These are phyloP conservation scores for Drosophila birchii DNA, from an alignment of 2,888 invertebrate genomes.

Conservation along the genomic window DNA sequence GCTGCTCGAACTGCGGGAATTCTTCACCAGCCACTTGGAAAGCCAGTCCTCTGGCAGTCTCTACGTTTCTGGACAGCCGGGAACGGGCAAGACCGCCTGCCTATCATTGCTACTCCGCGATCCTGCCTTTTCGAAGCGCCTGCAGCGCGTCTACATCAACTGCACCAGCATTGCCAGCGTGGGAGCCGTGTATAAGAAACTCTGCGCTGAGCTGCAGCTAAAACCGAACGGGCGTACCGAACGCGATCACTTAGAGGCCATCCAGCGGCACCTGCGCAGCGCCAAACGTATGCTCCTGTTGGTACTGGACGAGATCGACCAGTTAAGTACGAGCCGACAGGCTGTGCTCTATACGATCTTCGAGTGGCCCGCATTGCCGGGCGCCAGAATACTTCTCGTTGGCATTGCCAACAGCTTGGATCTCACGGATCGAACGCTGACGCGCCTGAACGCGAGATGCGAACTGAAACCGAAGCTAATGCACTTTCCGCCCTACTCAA, in stretches of 20 bases:
- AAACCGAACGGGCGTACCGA: conserved; percentile 87
- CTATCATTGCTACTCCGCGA: conserved; percentile 90
- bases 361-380: conserved; percentile 92
- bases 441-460: conserved; percentile 92
- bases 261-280: conserved; percentile 89
- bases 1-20: conserved; percentile 88
- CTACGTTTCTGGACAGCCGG: conserved; percentile 98
- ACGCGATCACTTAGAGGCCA: conserved; percentile 88
- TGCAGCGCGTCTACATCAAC: conserved; percentile 89
- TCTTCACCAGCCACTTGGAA: conserved; percentile 89
- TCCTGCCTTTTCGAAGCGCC: conserved; percentile 85
- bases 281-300: conserved; percentile 90
- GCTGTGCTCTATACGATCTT: conserved; percentile 96
- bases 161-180: conserved; percentile 96
- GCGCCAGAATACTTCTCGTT: conserved; percentile 91
- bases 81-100: conserved; percentile 97
- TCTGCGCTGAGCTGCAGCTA: conserved; percentile 90
- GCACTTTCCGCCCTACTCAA: conserved; percentile 96
- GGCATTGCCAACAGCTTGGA: conserved; percentile 98
- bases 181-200: conserved; percentile 90
- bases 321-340: conserved; percentile 92
- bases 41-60: conserved; percentile 90
- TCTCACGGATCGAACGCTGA: conserved; percentile 95
- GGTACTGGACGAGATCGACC: conserved; percentile 98
- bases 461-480: conserved; percentile 90